These are phyloP conservation scores for Struthidea cinerea DNA, from an alignment of 2,113 vertebrate genomes.

Conservation along the genomic window DNA sequence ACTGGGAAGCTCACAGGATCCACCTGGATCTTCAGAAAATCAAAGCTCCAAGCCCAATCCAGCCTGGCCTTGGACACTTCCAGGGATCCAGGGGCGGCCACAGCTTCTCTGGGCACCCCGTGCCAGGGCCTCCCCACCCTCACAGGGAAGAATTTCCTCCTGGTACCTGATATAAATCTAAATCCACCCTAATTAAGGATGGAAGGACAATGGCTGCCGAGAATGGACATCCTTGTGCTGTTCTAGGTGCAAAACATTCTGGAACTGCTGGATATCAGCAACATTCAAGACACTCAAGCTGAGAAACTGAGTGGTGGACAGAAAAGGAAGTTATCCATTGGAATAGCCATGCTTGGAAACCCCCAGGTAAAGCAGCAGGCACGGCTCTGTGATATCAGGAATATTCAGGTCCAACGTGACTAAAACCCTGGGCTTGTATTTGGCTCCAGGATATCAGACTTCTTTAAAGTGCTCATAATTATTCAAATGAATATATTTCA, in stretches of 20 bases:
- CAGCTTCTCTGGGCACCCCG: not conserved
- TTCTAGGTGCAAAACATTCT: conserved; percentile 80
- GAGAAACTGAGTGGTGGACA: conserved; percentile 86
- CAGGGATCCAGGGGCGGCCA: not conserved
- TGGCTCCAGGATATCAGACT: not conserved
- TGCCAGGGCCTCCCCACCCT: not conserved
- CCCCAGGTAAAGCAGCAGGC: conserved; percentile 76
- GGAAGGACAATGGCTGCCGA: not conserved
- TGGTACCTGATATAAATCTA: not conserved
- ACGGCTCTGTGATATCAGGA: fast-evolving
- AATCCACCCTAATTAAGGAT: not conserved
- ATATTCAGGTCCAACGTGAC: not conserved
- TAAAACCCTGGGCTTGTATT: not conserved
- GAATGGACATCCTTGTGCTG: not conserved
- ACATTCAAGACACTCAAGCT: conserved; percentile 79
- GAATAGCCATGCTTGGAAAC: conserved; percentile 84
- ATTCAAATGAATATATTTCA: not conserved
- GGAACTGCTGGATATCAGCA: conserved; percentile 80
- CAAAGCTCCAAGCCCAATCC: fast-evolving
- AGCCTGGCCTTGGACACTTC: not conserved
- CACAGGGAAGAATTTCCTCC: not conserved
- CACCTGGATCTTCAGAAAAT: not conserved
- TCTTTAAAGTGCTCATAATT: not conserved
- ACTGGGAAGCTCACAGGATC: not conserved
- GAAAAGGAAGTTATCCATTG: conserved; percentile 85